These are phyloP conservation scores for Podotricha telesiphe DNA, from an alignment of 2,888 invertebrate genomes.

Conservation along the genomic window DNA sequence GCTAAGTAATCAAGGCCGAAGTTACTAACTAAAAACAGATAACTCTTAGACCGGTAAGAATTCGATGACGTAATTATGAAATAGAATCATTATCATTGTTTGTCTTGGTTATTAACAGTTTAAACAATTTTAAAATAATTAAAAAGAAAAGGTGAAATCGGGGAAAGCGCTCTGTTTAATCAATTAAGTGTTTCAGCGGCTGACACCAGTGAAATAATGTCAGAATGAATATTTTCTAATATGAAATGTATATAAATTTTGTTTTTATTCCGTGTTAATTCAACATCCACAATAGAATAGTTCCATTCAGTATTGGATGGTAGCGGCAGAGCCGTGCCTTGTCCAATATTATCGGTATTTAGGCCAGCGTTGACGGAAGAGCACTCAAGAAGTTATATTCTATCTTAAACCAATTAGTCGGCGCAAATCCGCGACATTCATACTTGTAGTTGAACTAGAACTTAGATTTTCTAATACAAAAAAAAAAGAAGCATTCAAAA, in stretches of 20 bases:
- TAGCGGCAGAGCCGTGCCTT: slow-evolving; percentile 19
- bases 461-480: neutral
- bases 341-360: slow-evolving; percentile 56
- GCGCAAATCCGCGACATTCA: slow-evolving; percentile 53
- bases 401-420: slow-evolving; percentile 63
- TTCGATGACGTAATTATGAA: slow-evolving; percentile 17
- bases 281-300: slow-evolving; percentile 37
- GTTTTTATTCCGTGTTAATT: neutral
- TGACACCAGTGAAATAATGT: slow-evolving; percentile 10
- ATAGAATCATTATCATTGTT: neutral
- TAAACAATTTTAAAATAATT: slow-evolving; percentile 7
- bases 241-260: neutral
- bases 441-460: slow-evolving; percentile 33
- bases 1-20: slow-evolving; percentile 25
- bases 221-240: neutral
- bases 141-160: slow-evolving; percentile 9
- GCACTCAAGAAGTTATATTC: slow-evolving; percentile 70
- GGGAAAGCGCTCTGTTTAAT: slow-evolving; percentile 17
- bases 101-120: slow-evolving; percentile 1
- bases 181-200: slow-evolving; percentile 17
- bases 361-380: slow-evolving; percentile 65
- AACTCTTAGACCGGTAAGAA: slow-evolving; percentile 13
- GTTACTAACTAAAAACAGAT: slow-evolving; percentile 21
- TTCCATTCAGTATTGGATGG: slow-evolving; percentile 38
- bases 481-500: neutral